These are phyloP conservation scores for Enoplolaimus lenunculus DNA, from an alignment of 2,888 invertebrate species.

Conservation along the genomic window DNA sequence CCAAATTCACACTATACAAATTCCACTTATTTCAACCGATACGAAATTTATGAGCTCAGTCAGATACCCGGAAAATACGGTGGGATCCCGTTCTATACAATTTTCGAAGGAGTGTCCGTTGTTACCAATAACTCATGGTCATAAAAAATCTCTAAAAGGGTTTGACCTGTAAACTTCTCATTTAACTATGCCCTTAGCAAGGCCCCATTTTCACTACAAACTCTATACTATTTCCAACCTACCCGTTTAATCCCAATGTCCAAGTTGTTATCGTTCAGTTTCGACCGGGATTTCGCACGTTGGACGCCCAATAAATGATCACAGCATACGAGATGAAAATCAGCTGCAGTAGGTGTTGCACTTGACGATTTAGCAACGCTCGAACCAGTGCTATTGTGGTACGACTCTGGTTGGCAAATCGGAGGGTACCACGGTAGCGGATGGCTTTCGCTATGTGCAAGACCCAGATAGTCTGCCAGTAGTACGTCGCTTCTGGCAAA, in stretches of 20 bases:
- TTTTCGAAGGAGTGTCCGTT: too few relatives aligned
- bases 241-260: conserved; percentile 1
- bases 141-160: too few relatives aligned
- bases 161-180: too few relatives aligned
- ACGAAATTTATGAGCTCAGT: too few relatives aligned
- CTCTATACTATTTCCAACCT: too few relatives aligned
- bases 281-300: conserved; percentile 18
- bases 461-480: conserved; percentile 53
- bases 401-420: conserved; percentile 44
- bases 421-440: conserved; percentile 65
- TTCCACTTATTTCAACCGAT: too few relatives aligned
- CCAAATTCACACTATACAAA: too few relatives aligned
- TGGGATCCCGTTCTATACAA: too few relatives aligned
- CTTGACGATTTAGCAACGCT: conserved; percentile 25
- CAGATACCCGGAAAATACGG: too few relatives aligned
- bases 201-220: too few relatives aligned
- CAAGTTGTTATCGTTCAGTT: not conserved
- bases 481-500: conserved; percentile 44
- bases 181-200: too few relatives aligned
- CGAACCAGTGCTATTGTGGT: not conserved
- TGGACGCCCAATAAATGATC: conserved; percentile 24
- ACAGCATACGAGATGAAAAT: conserved; percentile 15
- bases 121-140: too few relatives aligned
- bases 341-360: not conserved
- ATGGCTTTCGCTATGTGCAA: conserved; percentile 52